Conservation (phyloP, 2,113 vertebrate species). For the Nerophis lumbriciformis region DNA sequence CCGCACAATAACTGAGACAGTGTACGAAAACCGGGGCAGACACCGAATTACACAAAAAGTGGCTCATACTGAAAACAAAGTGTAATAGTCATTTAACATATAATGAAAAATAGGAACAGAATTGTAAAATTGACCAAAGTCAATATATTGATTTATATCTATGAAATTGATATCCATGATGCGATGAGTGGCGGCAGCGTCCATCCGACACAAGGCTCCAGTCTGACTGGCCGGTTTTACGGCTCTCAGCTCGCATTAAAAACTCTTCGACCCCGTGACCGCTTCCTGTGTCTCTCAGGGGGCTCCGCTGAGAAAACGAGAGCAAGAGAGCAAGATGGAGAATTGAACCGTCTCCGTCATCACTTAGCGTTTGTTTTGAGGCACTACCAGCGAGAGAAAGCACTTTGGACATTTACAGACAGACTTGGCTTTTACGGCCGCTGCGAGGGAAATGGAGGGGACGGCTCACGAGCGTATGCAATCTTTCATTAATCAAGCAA, state of each 20-base stretch:
- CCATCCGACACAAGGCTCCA: constrained; percentile 13
- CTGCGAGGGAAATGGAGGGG: constrained; percentile 11
- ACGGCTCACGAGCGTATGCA: neutral
- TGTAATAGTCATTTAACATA: too few relatives aligned
- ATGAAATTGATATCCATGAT: neutral
- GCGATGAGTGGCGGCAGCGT: neutral
- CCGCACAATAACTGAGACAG: too few relatives aligned
- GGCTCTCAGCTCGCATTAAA: neutral
- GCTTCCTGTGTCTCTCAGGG: constrained; percentile 26
- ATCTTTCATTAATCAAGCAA: neutral
- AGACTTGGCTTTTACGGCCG: constrained; percentile 25
- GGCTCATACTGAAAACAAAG: too few relatives aligned
- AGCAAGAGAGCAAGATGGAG: constrained; percentile 21
- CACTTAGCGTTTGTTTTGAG: constrained; percentile 44
- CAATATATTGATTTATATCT: neutral
- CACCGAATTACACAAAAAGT: too few relatives aligned
- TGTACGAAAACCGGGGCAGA: too few relatives aligned
- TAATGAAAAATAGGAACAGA: too few relatives aligned
- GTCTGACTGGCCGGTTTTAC: constrained; percentile 12
- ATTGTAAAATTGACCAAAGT: neutral
- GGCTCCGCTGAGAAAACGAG: constrained; percentile 10
- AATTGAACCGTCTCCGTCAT: constrained; percentile 38
- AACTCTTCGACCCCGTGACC: constrained; percentile 2
- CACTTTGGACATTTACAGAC: constrained; percentile 48
- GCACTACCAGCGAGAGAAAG: constrained; percentile 31